Conservation (phyloP, 2,113 vertebrate species). For the Mesitornis unicolor region DNA sequence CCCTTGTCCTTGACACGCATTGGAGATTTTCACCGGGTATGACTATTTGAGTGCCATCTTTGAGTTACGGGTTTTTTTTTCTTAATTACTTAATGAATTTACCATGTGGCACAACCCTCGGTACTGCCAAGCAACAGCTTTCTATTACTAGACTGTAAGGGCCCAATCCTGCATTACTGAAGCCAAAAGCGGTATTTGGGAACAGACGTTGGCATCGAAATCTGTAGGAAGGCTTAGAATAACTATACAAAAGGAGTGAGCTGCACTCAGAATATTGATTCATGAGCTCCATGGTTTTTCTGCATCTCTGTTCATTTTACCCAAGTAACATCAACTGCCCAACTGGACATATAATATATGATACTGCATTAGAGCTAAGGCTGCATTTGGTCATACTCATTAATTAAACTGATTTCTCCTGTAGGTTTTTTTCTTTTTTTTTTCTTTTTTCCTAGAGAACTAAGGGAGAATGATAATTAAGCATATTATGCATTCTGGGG, state of each 20-base stretch:
- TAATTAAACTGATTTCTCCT: constrained; percentile 64
- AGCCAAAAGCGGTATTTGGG: constrained; percentile 28
- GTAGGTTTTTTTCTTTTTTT: neutral
- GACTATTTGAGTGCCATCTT: neutral
- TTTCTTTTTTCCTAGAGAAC: constrained; percentile 42
- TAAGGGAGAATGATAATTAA: constrained; percentile 53
- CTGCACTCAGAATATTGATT: constrained; percentile 47
- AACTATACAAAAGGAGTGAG: neutral
- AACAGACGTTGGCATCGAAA: neutral
- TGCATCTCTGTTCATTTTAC: constrained; percentile 24
- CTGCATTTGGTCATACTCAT: constrained; percentile 50
- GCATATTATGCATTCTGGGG: constrained; percentile 52
- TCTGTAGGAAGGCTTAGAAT: constrained; percentile 31
- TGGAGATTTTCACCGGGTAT: neutral
- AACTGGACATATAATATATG: constrained; percentile 58
- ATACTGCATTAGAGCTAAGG: constrained; percentile 46
- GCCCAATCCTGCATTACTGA: neutral
- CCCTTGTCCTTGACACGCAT: neutral
- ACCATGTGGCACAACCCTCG: neutral
- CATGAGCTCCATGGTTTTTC: neutral
- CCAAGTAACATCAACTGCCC: constrained; percentile 51
- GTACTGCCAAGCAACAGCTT: constrained; percentile 33
- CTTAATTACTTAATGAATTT: constrained; percentile 15
- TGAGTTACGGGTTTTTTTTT: neutral
- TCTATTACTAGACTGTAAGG: neutral